These are phyloP conservation scores for Larimichthys polyactis DNA, from an alignment of 2,113 vertebrate species.

Conservation along the genomic window DNA sequence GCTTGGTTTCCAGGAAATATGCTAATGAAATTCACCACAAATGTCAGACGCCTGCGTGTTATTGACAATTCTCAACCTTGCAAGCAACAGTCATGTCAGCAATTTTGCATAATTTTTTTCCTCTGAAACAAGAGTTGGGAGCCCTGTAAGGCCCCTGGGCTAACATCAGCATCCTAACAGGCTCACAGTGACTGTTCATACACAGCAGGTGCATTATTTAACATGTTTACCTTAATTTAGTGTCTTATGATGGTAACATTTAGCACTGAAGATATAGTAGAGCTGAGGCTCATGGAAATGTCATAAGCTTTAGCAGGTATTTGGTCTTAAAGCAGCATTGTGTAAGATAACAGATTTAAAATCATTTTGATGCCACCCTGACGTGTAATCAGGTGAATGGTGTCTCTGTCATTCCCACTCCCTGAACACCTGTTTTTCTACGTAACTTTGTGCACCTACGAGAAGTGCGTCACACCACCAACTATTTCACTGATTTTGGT, in stretches of 20 bases:
- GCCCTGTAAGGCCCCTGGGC: not conserved
- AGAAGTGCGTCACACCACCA: too few species aligned
- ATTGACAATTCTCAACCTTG: not conserved
- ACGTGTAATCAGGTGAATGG: too few species aligned
- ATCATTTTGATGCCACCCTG: too few species aligned
- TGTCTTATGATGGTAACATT: not conserved
- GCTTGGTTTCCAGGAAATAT: constrained; percentile 8
- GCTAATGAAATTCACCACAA: constrained; percentile 2
- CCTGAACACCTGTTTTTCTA: too few species aligned
- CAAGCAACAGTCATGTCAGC: not conserved
- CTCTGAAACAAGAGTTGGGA: not conserved
- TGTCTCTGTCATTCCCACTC: too few species aligned
- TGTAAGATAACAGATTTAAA: too few species aligned
- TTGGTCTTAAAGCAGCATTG: too few species aligned
- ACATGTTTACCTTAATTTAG: not conserved
- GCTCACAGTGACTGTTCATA: not conserved
- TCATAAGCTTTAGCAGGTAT: too few species aligned
- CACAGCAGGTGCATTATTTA: not conserved
- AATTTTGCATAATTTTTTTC: not conserved
- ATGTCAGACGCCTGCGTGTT: constrained; percentile 1
- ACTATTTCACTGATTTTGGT: too few species aligned
- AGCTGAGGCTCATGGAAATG: too few species aligned
- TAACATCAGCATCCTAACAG: not conserved
- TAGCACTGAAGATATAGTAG: not conserved
- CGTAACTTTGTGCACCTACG: too few species aligned